Evolutionary conservation across 2,113 vertebrate genomes (phyloP).

Genomic region (Brachyistius frenatus): DNA sequence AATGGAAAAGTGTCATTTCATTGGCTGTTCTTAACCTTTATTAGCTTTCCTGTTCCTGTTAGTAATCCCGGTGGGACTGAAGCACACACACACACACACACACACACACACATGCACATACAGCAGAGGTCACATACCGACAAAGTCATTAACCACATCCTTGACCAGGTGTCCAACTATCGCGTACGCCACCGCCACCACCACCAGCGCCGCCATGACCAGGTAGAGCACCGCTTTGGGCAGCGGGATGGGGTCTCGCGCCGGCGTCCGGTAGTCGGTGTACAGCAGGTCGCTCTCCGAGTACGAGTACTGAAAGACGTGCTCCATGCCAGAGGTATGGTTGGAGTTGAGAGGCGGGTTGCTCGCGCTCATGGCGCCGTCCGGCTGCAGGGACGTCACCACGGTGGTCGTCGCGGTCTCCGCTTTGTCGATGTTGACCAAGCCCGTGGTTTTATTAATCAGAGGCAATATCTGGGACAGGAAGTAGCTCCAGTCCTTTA

Average conservation of each 20-base stretch:
- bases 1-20: background rate
- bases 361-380: slow-evolving; percentile 84
- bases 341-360: slow-evolving; percentile 86
- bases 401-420: slow-evolving; percentile 87
- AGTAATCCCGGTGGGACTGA: background rate
- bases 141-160: slow-evolving; percentile 90
- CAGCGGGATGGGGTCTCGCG: slow-evolving; percentile 86
- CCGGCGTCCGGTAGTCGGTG: slow-evolving; percentile 87
- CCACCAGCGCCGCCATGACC: slow-evolving; percentile 91
- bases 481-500: slow-evolving; percentile 91
- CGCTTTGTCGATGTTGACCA: slow-evolving; percentile 83
- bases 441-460: slow-evolving; percentile 87
- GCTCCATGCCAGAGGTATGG: slow-evolving; percentile 88
- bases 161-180: slow-evolving; percentile 93
- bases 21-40: background rate
- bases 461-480: slow-evolving; percentile 90
- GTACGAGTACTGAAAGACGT: slow-evolving; percentile 87
- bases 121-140: slow-evolving; percentile 85
- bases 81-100: slow-evolving; percentile 13
- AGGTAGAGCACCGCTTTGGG: slow-evolving; percentile 93
- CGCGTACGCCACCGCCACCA: slow-evolving; percentile 90
- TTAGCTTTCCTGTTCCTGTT: too few relatives aligned
- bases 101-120: background rate
- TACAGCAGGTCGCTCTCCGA: slow-evolving; percentile 88
- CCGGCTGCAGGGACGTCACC: slow-evolving; percentile 88